A percentile compares a stretch with the other conserved stretches of the same genome.
These are phyloP conservation scores for Podarcis cretensis DNA, from an alignment of 2,113 vertebrate genomes.

Conservation along the genomic window DNA sequence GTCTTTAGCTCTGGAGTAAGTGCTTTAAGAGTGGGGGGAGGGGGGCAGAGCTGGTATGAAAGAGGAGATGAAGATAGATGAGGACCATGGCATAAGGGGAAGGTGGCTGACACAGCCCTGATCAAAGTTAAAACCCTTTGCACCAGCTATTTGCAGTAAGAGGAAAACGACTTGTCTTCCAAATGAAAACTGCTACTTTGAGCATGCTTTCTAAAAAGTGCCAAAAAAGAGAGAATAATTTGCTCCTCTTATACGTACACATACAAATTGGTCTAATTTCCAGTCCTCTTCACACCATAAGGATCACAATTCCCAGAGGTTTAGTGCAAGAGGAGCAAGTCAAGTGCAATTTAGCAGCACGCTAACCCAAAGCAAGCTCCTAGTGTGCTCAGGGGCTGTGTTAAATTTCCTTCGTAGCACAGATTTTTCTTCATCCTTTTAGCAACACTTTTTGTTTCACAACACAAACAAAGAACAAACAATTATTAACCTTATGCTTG, in stretches of 20 bases:
- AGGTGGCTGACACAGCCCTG: too few relatives aligned
- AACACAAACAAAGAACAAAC: neutral
- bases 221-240: neutral
- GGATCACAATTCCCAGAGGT: neutral
- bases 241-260: neutral
- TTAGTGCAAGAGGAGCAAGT: neutral
- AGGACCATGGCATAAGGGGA: neutral
- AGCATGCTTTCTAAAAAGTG: neutral
- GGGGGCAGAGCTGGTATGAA: too few relatives aligned
- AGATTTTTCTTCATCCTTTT: neutral
- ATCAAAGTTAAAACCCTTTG: too few relatives aligned
- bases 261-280: neutral
- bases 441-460: neutral
- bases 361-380: neutral
- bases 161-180: neutral
- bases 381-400: neutral
- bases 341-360: neutral
- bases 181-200: neutral
- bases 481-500: neutral
- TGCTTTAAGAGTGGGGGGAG: neutral
- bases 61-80: neutral
- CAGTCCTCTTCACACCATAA: neutral
- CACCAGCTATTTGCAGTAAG: neutral
- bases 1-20: neutral
- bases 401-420: neutral